Evolutionary conservation across 1,140 invertebrate species (phyloP).

Genomic region (Cephus cinctus): DNA sequence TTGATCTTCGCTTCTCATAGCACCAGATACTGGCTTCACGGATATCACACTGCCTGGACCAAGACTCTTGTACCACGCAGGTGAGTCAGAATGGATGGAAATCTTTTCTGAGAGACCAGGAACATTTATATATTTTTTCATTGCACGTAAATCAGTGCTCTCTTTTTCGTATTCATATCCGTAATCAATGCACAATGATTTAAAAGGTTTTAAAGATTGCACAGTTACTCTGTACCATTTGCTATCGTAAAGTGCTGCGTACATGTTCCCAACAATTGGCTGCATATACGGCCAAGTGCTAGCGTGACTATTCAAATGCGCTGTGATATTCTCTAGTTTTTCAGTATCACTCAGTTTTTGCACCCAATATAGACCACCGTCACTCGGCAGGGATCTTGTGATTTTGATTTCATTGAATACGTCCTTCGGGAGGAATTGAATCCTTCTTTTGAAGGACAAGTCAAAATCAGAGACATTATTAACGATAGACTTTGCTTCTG

Average conservation of each 20-base stretch:
- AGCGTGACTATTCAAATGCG: constrained; percentile 4
- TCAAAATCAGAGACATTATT: too few relatives aligned
- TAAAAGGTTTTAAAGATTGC: constrained; percentile 18
- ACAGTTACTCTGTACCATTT: constrained; percentile 37
- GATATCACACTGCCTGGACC: not conserved
- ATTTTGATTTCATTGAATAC: constrained; percentile 23
- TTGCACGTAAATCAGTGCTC: constrained; percentile 18
- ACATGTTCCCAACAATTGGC: constrained; percentile 26
- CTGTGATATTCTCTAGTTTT: constrained; percentile 20
- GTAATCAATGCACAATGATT: constrained; percentile 34
- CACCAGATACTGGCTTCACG: not conserved
- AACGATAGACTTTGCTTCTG: not conserved
- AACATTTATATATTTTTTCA: constrained; percentile 15
- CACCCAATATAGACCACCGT: constrained; percentile 26
- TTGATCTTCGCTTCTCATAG: constrained; percentile 26
- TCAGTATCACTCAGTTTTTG: constrained; percentile 18
- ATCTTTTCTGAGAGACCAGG: constrained; percentile 7
- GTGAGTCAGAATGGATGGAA: too few relatives aligned
- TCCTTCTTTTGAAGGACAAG: not conserved
- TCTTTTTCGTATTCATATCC: constrained; percentile 23
- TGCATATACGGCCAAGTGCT: not conserved
- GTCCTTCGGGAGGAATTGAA: constrained; percentile 12
- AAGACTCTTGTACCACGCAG: constrained; percentile 3
- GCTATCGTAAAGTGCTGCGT: constrained; percentile 20
- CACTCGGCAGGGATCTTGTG: not conserved